These are phyloP conservation scores for Sarcophaga peregrina DNA, from an alignment of 1,140 invertebrate species.

Conservation along the genomic window DNA sequence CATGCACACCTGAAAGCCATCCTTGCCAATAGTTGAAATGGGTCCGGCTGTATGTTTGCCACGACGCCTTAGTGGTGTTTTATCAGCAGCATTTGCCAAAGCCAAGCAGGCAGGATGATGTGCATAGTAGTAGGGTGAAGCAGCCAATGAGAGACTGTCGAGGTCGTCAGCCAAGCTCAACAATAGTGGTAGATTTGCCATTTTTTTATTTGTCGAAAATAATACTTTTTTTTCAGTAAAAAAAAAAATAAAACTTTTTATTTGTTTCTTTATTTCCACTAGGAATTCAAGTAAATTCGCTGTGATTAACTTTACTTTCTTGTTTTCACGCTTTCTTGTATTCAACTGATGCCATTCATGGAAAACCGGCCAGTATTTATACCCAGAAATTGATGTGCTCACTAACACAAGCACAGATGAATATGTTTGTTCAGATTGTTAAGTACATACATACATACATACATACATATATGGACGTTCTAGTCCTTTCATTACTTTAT, in stretches of 20 bases:
- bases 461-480: too few species aligned
- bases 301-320: neutral
- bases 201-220: constrained; percentile 1
- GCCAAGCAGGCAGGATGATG: constrained; percentile 35
- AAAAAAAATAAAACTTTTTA: neutral
- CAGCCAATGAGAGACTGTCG: constrained; percentile 38
- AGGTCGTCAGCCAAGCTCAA: constrained; percentile 44
- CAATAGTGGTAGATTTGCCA: constrained; percentile 42
- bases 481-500: too few species aligned
- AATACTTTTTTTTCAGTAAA: neutral
- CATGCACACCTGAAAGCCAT: constrained; percentile 70
- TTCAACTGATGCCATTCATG: neutral
- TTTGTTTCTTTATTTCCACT: neutral
- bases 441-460: too few species aligned
- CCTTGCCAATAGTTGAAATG: constrained; percentile 44
- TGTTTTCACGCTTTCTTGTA: neutral
- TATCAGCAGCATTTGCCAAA: constrained; percentile 28
- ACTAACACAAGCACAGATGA: too few species aligned
- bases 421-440: too few species aligned
- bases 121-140: constrained; percentile 40
- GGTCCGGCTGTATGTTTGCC: constrained; percentile 54
- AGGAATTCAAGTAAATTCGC: too few species aligned
- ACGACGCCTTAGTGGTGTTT: constrained; percentile 46
- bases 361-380: neutral
- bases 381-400: neutral